Conservation (phyloP, 1,140 invertebrate species). For the Calycopis cecrops region DNA sequence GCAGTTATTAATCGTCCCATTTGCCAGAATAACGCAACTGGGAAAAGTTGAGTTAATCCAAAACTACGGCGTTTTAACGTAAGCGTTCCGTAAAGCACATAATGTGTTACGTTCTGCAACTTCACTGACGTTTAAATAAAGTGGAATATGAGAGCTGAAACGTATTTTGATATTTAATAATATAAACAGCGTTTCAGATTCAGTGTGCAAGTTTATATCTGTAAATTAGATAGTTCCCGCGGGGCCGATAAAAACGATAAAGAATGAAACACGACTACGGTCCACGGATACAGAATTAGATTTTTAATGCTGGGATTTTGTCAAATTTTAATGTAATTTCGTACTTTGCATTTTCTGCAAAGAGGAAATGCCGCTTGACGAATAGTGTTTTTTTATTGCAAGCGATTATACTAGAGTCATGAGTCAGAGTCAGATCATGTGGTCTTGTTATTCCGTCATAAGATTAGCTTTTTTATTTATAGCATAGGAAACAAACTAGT, state of each 20-base stretch:
- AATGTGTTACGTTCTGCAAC: slow-evolving; percentile 5
- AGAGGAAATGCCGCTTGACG: too few relatives aligned
- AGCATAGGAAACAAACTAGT: too few relatives aligned
- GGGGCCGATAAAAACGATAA: slow-evolving; percentile 15
- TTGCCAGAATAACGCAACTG: too few relatives aligned
- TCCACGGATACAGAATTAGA: slow-evolving; percentile 7
- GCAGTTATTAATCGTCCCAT: too few relatives aligned
- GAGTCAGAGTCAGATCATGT: too few relatives aligned
- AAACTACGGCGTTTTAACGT: not conserved
- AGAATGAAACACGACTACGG: slow-evolving; percentile 8
- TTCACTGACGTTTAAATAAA: not conserved
- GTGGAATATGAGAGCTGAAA: slow-evolving; percentile 5
- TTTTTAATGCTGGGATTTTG: slow-evolving; percentile 8
- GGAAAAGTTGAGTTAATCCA: too few relatives aligned
- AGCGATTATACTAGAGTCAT: too few relatives aligned
- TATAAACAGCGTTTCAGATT: slow-evolving; percentile 8
- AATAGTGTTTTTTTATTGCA: too few relatives aligned
- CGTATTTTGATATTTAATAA: slow-evolving; percentile 11
- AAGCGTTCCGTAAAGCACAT: not conserved
- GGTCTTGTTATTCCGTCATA: too few relatives aligned
- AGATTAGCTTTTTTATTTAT: too few relatives aligned
- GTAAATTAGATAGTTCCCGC: slow-evolving; percentile 17
- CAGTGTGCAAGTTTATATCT: slow-evolving; percentile 14
- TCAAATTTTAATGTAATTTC: slow-evolving; percentile 10
- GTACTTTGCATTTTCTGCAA: not conserved